A percentile compares a stretch with the other conserved stretches of the same genome.
Evolutionary conservation across 1,140 invertebrate genomes (phyloP).

Genomic region (Paraescarpia echinospica): DNA sequence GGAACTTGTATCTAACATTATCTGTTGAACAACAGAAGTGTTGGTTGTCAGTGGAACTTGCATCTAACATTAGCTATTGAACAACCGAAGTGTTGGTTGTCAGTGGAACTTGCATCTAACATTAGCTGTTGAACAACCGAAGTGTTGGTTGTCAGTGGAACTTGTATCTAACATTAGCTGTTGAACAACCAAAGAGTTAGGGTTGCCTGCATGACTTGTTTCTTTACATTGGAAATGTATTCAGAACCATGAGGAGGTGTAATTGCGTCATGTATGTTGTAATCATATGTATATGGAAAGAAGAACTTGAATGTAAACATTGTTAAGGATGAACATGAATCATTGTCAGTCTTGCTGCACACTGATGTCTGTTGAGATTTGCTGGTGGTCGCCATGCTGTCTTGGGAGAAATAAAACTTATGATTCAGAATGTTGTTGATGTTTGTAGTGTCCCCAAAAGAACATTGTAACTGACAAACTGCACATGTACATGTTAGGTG

Average conservation of each 20-base stretch:
- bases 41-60: background rate
- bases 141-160: background rate
- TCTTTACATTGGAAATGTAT: background rate
- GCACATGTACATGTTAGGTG: no score
- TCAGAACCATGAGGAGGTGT: background rate
- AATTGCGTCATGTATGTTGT: background rate
- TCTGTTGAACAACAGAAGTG: background rate
- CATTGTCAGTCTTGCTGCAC: background rate
- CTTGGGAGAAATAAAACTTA: conserved; percentile 7
- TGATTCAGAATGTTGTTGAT: conserved; percentile 19
- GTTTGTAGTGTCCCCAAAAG: background rate
- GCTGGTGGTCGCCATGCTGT: background rate
- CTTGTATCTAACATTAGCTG: background rate
- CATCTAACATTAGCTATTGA: background rate
- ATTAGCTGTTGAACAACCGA: background rate
- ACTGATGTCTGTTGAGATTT: background rate
- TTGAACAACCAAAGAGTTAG: background rate
- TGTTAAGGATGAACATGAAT: background rate
- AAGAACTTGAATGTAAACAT: background rate
- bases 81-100: background rate
- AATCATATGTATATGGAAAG: background rate
- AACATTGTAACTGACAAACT: no score
- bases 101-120: background rate
- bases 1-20: background rate
- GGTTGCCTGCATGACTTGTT: background rate